Conservation (phyloP, 2,888 invertebrate genomes). For the Phlogophora meticulosa region DNA sequence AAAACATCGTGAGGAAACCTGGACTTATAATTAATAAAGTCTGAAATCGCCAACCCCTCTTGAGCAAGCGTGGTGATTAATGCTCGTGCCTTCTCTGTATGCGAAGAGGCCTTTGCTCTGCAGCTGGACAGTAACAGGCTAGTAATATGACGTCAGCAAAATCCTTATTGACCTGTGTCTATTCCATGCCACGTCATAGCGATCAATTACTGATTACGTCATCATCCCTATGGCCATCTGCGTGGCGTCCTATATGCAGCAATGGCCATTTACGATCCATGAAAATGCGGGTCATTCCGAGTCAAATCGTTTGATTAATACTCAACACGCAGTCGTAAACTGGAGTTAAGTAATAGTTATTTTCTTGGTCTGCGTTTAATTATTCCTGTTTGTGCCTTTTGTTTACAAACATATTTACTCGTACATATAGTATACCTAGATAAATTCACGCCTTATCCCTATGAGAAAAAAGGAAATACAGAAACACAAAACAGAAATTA, state of each 20-base stretch:
- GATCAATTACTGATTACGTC: constrained; percentile 23
- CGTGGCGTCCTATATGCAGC: constrained; percentile 20
- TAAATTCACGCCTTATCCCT: too few species aligned
- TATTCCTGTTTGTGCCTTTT: constrained; percentile 6
- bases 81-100: too few species aligned
- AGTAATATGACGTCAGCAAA: not conserved
- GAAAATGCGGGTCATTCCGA: constrained; percentile 35
- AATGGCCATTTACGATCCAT: constrained; percentile 36
- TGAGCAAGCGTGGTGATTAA: too few species aligned
- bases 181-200: not conserved
- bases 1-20: too few species aligned
- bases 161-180: too few species aligned
- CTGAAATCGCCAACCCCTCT: too few species aligned
- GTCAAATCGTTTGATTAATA: constrained; percentile 37
- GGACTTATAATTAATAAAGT: too few species aligned
- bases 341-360: constrained; percentile 13
- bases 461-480: too few species aligned
- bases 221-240: constrained; percentile 9
- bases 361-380: constrained; percentile 27
- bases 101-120: too few species aligned
- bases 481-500: too few species aligned
- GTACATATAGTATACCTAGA: too few species aligned
- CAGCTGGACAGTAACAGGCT: too few species aligned
- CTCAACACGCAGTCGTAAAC: constrained; percentile 37
- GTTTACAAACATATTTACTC: constrained; percentile 2